Evolutionary conservation across 1,140 invertebrate genomes (phyloP).

Genomic region (Cherax destructor): DNA sequence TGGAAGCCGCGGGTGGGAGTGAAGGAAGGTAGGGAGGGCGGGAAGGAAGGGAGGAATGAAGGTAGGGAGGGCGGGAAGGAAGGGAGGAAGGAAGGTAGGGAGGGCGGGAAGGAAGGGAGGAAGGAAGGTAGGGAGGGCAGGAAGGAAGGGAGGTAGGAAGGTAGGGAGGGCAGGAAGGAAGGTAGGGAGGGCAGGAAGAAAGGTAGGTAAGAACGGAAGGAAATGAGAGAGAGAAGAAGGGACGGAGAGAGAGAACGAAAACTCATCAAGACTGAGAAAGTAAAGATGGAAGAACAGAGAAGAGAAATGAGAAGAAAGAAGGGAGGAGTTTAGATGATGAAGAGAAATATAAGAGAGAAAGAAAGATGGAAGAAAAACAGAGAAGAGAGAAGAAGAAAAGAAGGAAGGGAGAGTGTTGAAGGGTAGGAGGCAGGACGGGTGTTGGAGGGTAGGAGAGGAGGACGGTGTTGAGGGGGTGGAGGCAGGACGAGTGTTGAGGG

Average conservation of each 20-base stretch:
- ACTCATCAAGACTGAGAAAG: neutral
- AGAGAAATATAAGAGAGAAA: too few relatives aligned
- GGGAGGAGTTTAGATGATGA: too few relatives aligned
- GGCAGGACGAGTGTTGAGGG: neutral
- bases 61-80: neutral
- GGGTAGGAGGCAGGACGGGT: neutral
- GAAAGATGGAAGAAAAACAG: too few relatives aligned
- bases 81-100: neutral
- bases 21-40: neutral
- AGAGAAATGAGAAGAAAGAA: too few relatives aligned
- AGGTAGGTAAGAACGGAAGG: neutral
- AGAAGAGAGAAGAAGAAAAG: too few relatives aligned
- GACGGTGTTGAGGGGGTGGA: neutral
- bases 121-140: too few relatives aligned
- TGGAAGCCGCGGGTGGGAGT: too few relatives aligned
- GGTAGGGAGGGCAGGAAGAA: neutral
- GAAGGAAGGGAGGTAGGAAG: neutral
- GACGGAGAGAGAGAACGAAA: neutral
- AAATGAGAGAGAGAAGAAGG: neutral
- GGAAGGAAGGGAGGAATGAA: neutral
- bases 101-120: neutral
- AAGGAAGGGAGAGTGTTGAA: too few relatives aligned
- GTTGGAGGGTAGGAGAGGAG: neutral
- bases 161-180: neutral
- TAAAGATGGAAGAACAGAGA: too few relatives aligned